phyloP scores from a whole-genome alignment of 2,797 vertebrate species.

The Eurystomus glaucurus region DNA sequence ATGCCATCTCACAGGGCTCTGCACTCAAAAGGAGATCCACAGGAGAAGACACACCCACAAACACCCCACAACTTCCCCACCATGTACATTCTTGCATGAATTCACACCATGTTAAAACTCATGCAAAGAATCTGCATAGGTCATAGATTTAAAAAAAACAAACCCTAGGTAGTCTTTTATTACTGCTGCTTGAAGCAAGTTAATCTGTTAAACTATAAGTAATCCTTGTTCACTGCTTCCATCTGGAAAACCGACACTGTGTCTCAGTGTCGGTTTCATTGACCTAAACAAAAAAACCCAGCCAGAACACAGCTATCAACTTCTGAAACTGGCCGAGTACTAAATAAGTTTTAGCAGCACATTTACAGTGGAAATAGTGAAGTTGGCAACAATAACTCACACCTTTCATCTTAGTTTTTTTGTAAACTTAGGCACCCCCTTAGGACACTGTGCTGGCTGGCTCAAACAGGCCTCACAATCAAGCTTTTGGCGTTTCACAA shows the following conservation, averaged over 20 bases:
- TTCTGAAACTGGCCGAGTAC: neutral
- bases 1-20: neutral
- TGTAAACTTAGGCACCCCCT: neutral
- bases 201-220: neutral
- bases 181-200: neutral
- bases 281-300: neutral
- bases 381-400: neutral
- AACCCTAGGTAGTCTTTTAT: neutral
- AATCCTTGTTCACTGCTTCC: neutral
- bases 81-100: neutral
- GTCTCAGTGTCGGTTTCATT: neutral
- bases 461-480: neutral
- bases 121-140: fast-evolving
- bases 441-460: neutral
- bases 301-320: neutral
- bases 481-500: neutral
- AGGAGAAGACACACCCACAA: neutral
- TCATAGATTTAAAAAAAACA: neutral
- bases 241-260: neutral
- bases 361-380: neutral
- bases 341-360: neutral
- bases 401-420: neutral
- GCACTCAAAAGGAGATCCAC: neutral
- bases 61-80: neutral
- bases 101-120: neutral